phyloP scores from a whole-genome alignment of 2,797 vertebrate genomes.

The Sylvilagus floridanus region DNA sequence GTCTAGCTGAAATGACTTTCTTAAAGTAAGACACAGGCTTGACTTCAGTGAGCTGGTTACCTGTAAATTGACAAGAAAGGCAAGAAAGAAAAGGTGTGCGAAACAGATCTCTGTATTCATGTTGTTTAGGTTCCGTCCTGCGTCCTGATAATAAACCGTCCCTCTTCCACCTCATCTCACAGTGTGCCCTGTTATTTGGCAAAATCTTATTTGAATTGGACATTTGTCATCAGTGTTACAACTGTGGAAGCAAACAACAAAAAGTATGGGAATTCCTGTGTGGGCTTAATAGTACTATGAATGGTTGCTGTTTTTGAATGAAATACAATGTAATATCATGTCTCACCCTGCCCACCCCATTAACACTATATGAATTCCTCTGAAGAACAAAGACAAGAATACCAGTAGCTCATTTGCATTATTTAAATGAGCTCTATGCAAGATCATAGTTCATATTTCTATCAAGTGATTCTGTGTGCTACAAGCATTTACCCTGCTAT shows the following conservation, averaged over 20 bases:
- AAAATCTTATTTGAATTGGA: slow-evolving; percentile 80
- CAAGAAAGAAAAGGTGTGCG: slow-evolving; percentile 68
- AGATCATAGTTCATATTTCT: slow-evolving; percentile 82
- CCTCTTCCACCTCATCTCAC: slow-evolving; percentile 67
- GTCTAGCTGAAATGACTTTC: slow-evolving; percentile 52
- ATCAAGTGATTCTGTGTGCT: slow-evolving; percentile 73
- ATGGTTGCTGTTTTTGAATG: slow-evolving; percentile 66
- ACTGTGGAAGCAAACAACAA: slow-evolving; percentile 72
- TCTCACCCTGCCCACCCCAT: background rate
- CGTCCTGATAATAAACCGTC: slow-evolving; percentile 62
- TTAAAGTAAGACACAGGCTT: slow-evolving; percentile 72
- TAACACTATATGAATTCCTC: slow-evolving; percentile 44
- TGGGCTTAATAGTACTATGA: slow-evolving; percentile 59
- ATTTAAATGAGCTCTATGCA: slow-evolving; percentile 84
- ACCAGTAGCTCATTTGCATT: slow-evolving; percentile 69
- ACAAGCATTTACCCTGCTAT: slow-evolving; percentile 64
- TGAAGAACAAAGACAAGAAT: slow-evolving; percentile 57
- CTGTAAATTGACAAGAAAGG: slow-evolving; percentile 45
- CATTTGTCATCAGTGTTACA: slow-evolving; percentile 78
- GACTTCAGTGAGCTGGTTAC: slow-evolving; percentile 77
- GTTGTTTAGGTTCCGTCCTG: slow-evolving; percentile 65
- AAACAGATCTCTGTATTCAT: slow-evolving; percentile 71
- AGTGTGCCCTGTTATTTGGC: slow-evolving; percentile 74
- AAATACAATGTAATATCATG: slow-evolving; percentile 44
- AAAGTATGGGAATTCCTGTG: slow-evolving; percentile 57